Percentiles rank a stretch among this genome's conserved stretches.
Evolutionary conservation across 1,140 invertebrate genomes (phyloP).

Genomic region (Procambarus virginalis): DNA sequence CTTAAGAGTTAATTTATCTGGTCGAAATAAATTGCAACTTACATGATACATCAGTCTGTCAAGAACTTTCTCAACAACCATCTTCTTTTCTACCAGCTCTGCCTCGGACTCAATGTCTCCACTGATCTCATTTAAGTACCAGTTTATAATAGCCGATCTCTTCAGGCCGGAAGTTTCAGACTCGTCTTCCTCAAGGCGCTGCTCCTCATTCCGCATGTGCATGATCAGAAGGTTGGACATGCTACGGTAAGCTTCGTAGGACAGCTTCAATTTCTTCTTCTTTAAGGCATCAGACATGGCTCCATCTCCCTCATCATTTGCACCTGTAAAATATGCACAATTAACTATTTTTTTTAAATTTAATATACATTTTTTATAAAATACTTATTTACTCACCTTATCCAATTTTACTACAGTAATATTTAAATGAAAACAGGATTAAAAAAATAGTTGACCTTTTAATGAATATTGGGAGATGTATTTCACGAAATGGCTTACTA

Average conservation of each 20-base stretch:
- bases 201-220: slow-evolving; percentile 90
- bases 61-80: slow-evolving; percentile 95
- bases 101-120: slow-evolving; percentile 92
- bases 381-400: too few relatives aligned
- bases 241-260: slow-evolving; percentile 95
- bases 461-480: too few relatives aligned
- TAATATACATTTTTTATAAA: too few relatives aligned
- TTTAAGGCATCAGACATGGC: slow-evolving; percentile 16
- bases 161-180: slow-evolving; percentile 75
- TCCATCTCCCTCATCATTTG: slow-evolving; percentile 13
- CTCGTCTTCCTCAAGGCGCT: slow-evolving; percentile 76
- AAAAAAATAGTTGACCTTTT: too few relatives aligned
- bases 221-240: slow-evolving; percentile 93
- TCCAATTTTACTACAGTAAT: too few relatives aligned
- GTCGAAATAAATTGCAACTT: slow-evolving; percentile 56
- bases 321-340: neutral
- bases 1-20: neutral
- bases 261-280: slow-evolving; percentile 91
- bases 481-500: too few relatives aligned
- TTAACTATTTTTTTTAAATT: too few relatives aligned
- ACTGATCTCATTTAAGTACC: slow-evolving; percentile 95
- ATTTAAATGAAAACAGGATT: too few relatives aligned
- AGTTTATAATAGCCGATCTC: slow-evolving; percentile 90
- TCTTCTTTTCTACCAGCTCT: slow-evolving; percentile 91
- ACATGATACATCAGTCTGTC: slow-evolving; percentile 90